Conservation (phyloP, 2,113 vertebrate species). For the Copsychus sechellarum region DNA sequence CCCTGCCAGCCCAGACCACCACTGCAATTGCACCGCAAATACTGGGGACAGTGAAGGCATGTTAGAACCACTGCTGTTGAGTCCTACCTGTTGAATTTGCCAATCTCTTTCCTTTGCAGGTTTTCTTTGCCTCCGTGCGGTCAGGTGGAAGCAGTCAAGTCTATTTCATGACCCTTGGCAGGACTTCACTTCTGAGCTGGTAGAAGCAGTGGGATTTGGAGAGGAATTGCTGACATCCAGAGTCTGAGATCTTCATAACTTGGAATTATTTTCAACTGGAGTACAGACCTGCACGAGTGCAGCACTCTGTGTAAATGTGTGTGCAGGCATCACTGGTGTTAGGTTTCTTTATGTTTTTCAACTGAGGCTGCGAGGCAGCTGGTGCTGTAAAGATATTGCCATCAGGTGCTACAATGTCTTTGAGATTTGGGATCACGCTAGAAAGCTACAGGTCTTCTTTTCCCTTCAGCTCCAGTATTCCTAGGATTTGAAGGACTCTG, state of each 20-base stretch:
- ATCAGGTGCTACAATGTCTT: slow-evolving; percentile 76
- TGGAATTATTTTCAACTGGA: slow-evolving; percentile 79
- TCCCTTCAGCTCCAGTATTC: slow-evolving; percentile 73
- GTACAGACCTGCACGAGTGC: slow-evolving; percentile 74
- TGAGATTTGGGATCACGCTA: slow-evolving; percentile 70
- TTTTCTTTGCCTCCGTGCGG: slow-evolving; percentile 97
- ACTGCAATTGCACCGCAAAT: neutral
- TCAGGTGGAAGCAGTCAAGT: slow-evolving; percentile 98
- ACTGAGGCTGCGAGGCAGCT: slow-evolving; percentile 77
- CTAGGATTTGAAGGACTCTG: slow-evolving; percentile 74
- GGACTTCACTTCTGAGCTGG: slow-evolving; percentile 99
- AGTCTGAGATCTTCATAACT: slow-evolving; percentile 75
- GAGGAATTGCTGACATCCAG: slow-evolving; percentile 65
- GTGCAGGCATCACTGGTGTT: slow-evolving; percentile 65
- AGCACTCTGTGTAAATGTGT: slow-evolving; percentile 67
- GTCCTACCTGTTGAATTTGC: neutral
- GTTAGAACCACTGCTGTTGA: neutral
- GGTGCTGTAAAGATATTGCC: slow-evolving; percentile 80
- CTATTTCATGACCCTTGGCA: slow-evolving; percentile 98
- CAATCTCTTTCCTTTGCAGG: slow-evolving; percentile 68
- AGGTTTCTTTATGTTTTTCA: slow-evolving; percentile 73
- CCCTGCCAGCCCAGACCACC: neutral
- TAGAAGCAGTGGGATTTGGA: slow-evolving; percentile 74
- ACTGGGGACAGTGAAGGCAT: neutral
- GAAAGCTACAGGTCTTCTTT: slow-evolving; percentile 69